phyloP scores from a whole-genome alignment of 2,888 invertebrate genomes.

The Hipparchia semele region DNA sequence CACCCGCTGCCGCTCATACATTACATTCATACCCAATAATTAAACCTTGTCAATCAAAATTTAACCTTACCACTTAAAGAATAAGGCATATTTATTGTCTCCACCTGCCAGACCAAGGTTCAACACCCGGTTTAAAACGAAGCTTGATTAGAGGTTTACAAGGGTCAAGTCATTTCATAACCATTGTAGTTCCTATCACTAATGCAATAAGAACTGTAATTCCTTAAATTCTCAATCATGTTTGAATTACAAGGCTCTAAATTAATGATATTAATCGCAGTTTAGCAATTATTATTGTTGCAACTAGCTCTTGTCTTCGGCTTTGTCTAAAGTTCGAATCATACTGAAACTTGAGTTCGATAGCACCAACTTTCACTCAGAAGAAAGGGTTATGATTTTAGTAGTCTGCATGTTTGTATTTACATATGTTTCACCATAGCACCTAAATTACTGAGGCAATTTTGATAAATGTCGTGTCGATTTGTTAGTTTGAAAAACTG shows the following conservation, averaged over 20 bases:
- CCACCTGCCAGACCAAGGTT: constrained; percentile 45
- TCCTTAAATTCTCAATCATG: background rate
- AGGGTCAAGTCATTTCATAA: constrained; percentile 11
- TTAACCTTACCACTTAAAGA: constrained; percentile 28
- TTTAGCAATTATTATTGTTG: constrained; percentile 12
- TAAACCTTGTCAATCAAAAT: constrained; percentile 25
- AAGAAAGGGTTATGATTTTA: no score
- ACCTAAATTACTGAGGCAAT: no score
- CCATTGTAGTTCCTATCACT: background rate
- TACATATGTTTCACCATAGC: no score
- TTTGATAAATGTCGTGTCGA: no score
- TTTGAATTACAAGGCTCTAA: constrained; percentile 6
- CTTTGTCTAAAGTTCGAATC: background rate
- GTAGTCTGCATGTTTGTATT: no score
- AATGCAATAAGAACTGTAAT: background rate
- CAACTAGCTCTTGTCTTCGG: background rate
- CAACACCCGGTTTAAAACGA: constrained; percentile 41
- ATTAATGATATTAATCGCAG: constrained; percentile 21
- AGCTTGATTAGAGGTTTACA: constrained; percentile 35
- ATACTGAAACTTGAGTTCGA: no score
- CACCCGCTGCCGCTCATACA: background rate
- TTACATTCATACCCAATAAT: background rate
- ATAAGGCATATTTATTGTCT: constrained; percentile 33
- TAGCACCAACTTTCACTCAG: no score
- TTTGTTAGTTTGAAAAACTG: no score